Conservation (phyloP, 1,140 invertebrate species). For the Dryas iulia region DNA sequence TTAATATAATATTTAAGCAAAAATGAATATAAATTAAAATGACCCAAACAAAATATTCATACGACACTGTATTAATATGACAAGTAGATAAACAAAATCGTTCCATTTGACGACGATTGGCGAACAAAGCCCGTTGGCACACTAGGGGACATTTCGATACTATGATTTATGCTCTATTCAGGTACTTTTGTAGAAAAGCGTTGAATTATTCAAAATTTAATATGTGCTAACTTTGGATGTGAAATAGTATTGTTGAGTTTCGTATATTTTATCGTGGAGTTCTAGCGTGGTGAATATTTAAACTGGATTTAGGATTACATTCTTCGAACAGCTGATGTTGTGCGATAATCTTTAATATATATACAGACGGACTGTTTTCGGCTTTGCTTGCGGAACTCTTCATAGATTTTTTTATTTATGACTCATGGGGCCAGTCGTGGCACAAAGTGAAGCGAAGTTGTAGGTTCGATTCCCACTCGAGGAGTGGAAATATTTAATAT, state of each 20-base stretch:
- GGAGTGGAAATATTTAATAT: no score
- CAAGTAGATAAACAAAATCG: background rate
- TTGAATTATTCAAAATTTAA: slow-evolving; percentile 33
- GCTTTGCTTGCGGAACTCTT: no score
- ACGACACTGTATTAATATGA: background rate
- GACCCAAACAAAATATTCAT: background rate
- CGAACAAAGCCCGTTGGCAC: background rate
- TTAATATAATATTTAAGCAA: no score
- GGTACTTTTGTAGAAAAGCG: slow-evolving; percentile 16
- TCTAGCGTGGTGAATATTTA: slow-evolving; percentile 8
- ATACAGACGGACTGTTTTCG: no score
- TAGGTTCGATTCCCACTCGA: no score
- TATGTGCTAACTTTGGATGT: slow-evolving; percentile 23
- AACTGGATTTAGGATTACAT: slow-evolving; percentile 6
- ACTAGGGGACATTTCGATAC: slow-evolving; percentile 16
- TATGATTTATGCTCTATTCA: slow-evolving; percentile 22
- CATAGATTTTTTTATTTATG: no score
- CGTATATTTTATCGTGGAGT: slow-evolving; percentile 10
- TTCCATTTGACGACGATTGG: background rate
- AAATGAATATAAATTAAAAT: background rate
- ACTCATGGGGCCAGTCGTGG: no score
- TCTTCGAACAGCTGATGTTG: background rate
- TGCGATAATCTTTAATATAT: background rate
- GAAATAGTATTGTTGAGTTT: slow-evolving; percentile 15
- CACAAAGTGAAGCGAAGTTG: no score